Percentiles rank a stretch among this genome's conserved stretches.
phyloP scores from a whole-genome alignment of 2,888 invertebrate species.

The Epiblema foenella region DNA sequence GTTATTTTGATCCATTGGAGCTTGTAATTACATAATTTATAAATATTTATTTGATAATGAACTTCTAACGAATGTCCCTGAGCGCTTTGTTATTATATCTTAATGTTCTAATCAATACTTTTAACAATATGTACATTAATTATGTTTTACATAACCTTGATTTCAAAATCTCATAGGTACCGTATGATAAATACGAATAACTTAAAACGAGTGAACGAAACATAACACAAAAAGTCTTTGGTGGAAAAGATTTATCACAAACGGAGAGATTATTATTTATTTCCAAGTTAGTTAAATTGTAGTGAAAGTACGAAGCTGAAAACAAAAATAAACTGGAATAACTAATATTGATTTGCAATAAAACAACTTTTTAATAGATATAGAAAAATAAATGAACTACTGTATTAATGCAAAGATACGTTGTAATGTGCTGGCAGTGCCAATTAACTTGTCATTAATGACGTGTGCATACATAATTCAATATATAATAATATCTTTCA shows the following conservation, averaged over 20 bases:
- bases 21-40: not conserved
- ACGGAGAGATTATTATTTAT: not conserved
- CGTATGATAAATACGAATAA: not conserved
- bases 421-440: slow-evolving; percentile 18
- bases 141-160: slow-evolving; percentile 2
- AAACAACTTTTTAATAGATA: too few relatives aligned
- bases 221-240: not conserved
- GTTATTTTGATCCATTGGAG: not conserved
- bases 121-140: slow-evolving; percentile 70
- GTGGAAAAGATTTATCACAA: slow-evolving; percentile 1
- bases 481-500: not conserved
- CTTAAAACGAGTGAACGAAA: not conserved
- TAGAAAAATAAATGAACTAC: not conserved
- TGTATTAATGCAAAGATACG: too few relatives aligned
- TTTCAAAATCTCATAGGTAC: not conserved
- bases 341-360: too few relatives aligned
- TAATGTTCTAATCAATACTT: slow-evolving; percentile 53
- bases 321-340: not conserved
- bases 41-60: not conserved
- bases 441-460: slow-evolving; percentile 11
- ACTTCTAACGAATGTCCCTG: slow-evolving; percentile 14
- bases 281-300: not conserved
- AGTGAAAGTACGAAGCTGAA: not conserved
- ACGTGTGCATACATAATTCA: not conserved
- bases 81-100: slow-evolving; percentile 46